These are phyloP conservation scores for Masnerella sp. DNA, from an alignment of 2,888 invertebrate genomes.

Conservation along the genomic window DNA sequence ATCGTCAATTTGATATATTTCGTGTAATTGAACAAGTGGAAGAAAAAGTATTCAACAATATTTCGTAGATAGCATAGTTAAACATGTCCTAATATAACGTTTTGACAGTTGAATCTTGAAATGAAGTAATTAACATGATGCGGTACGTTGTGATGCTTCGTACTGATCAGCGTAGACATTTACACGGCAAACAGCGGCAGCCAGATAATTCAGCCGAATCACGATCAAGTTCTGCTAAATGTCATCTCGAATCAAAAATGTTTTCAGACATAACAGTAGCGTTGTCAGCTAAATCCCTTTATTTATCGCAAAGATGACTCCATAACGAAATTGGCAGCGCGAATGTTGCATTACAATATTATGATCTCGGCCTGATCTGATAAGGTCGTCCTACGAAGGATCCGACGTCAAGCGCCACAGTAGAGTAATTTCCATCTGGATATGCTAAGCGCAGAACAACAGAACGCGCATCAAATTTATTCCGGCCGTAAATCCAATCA, in stretches of 20 bases:
- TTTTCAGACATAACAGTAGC: background rate
- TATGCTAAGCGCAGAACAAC: conserved; percentile 54
- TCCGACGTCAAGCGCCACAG: conserved; percentile 42
- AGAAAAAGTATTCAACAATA: too few species aligned
- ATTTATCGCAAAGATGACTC: conserved; percentile 27
- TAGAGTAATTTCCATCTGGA: conserved; percentile 53
- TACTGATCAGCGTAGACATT: too few species aligned
- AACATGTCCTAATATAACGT: too few species aligned
- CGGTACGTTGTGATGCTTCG: too few species aligned
- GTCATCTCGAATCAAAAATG: conserved; percentile 9
- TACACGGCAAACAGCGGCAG: too few species aligned
- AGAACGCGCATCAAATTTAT: conserved; percentile 40
- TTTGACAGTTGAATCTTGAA: too few species aligned
- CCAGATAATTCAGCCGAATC: background rate
- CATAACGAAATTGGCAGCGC: conserved; percentile 39
- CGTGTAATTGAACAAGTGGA: too few species aligned
- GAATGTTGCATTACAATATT: conserved; percentile 45
- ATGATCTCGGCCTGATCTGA: conserved; percentile 49
- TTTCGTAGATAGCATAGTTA: too few species aligned
- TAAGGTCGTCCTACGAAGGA: conserved; percentile 35
- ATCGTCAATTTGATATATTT: too few species aligned
- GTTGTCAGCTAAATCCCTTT: conserved; percentile 22
- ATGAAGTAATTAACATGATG: too few species aligned
- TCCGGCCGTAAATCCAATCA: conserved; percentile 47
- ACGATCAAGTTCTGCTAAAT: background rate